These are phyloP conservation scores for Grammomys surdaster DNA, from an alignment of 2,113 vertebrate species.

Conservation along the genomic window DNA sequence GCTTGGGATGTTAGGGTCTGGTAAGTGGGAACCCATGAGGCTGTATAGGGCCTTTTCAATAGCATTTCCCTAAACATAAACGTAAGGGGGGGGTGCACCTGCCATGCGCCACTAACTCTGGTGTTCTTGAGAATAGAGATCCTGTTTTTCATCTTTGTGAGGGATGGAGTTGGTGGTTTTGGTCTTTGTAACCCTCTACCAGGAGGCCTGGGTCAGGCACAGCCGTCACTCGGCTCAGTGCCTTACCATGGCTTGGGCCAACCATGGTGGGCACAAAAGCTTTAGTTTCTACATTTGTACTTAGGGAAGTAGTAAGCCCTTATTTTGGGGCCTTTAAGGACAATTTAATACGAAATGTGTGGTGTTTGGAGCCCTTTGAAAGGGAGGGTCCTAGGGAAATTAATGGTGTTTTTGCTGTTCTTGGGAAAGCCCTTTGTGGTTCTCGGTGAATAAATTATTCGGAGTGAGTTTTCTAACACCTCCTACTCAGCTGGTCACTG, in stretches of 20 bases:
- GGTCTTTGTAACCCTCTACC: background rate
- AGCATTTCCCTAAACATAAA: background rate
- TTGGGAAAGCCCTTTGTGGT: conserved; percentile 81
- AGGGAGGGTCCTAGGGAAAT: conserved; percentile 75
- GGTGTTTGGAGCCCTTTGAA: conserved; percentile 79
- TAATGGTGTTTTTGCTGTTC: conserved; percentile 80
- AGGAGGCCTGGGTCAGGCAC: background rate
- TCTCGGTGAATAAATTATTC: conserved; percentile 79
- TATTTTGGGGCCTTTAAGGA: conserved; percentile 77
- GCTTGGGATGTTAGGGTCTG: background rate
- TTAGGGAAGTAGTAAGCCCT: conserved; percentile 63
- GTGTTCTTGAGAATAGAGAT: background rate
- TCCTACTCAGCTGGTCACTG: conserved; percentile 65
- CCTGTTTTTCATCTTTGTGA: conserved; percentile 11
- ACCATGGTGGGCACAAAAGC: conserved; percentile 8
- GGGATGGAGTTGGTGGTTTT: conserved; percentile 1
- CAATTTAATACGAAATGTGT: conserved; percentile 73
- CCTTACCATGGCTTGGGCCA: conserved; percentile 13
- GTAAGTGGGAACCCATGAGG: background rate
- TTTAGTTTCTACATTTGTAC: conserved; percentile 61
- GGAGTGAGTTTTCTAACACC: conserved; percentile 82
- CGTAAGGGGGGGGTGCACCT: background rate
- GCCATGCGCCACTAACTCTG: background rate
- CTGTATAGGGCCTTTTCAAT: background rate
- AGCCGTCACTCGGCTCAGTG: background rate